Evolutionary conservation across 2,888 invertebrate genomes (phyloP).

Genomic region (Galerucella calmariensis): DNA sequence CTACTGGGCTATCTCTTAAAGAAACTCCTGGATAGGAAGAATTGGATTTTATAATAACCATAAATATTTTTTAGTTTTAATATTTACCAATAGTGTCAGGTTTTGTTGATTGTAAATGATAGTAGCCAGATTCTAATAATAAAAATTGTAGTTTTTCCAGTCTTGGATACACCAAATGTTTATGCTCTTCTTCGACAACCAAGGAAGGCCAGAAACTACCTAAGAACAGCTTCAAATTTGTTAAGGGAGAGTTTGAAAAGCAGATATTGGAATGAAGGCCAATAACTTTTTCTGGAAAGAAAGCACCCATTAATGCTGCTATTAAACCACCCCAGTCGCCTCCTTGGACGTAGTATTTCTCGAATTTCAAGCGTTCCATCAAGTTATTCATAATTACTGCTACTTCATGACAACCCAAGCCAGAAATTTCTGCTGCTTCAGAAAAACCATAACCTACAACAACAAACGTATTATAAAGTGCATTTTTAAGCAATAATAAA

Average conservation of each 20-base stretch:
- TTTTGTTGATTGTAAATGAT: slow-evolving; percentile 87
- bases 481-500: too few relatives aligned
- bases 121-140: slow-evolving; percentile 70
- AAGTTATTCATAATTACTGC: slow-evolving; percentile 74
- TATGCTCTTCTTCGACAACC: slow-evolving; percentile 67
- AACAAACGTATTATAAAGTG: neutral
- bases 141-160: slow-evolving; percentile 61
- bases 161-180: slow-evolving; percentile 68
- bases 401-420: slow-evolving; percentile 70
- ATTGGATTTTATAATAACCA: neutral
- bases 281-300: slow-evolving; percentile 72
- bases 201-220: slow-evolving; percentile 41
- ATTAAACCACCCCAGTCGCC: slow-evolving; percentile 86
- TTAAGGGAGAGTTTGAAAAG: slow-evolving; percentile 45
- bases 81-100: slow-evolving; percentile 85
- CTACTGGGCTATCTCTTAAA: slow-evolving; percentile 82
- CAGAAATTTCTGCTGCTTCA: slow-evolving; percentile 71
- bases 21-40: slow-evolving; percentile 69
- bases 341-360: slow-evolving; percentile 78
- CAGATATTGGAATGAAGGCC: slow-evolving; percentile 71
- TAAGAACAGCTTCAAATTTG: slow-evolving; percentile 42
- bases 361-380: slow-evolving; percentile 76
- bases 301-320: slow-evolving; percentile 70
- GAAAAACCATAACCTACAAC: slow-evolving; percentile 56
- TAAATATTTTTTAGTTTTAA: neutral